Percentiles rank a stretch among this genome's conserved stretches.
These are phyloP conservation scores for Sebastes glaucus DNA, from an alignment of 2,797 vertebrate genomes.

Conservation along the genomic window DNA sequence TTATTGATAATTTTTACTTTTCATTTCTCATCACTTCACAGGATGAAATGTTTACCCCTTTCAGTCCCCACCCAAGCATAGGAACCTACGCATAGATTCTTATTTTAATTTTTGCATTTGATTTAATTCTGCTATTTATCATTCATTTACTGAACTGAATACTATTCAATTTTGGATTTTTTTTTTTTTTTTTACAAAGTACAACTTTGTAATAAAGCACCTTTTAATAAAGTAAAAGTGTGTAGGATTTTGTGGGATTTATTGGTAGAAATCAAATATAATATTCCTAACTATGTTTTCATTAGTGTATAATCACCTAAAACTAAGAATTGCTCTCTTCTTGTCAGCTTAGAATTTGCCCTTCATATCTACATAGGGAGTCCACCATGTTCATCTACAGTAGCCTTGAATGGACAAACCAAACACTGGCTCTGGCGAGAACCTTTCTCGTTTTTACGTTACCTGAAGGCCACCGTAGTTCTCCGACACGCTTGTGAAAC, in stretches of 20 bases:
- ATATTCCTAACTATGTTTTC: background rate
- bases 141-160: background rate
- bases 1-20: constrained; percentile 13
- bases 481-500: too few relatives aligned
- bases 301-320: background rate
- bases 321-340: background rate
- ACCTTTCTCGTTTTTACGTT: too few relatives aligned
- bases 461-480: too few relatives aligned
- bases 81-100: background rate
- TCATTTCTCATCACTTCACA: constrained; percentile 18
- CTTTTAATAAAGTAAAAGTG: background rate
- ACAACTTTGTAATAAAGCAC: background rate
- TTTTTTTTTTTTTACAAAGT: background rate
- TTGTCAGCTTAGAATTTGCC: background rate
- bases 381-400: too few relatives aligned
- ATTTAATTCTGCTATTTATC: background rate
- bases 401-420: too few relatives aligned
- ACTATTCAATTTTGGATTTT: background rate
- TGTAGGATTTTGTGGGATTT: background rate
- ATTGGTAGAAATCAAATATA: background rate
- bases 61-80: background rate
- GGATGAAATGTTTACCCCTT: background rate
- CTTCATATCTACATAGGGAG: background rate
- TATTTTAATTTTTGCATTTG: background rate
- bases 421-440: too few relatives aligned